Conservation (phyloP, 30 jellyfish, hydroid and myxozoan species). For the Hydractinia echinata region DNA sequence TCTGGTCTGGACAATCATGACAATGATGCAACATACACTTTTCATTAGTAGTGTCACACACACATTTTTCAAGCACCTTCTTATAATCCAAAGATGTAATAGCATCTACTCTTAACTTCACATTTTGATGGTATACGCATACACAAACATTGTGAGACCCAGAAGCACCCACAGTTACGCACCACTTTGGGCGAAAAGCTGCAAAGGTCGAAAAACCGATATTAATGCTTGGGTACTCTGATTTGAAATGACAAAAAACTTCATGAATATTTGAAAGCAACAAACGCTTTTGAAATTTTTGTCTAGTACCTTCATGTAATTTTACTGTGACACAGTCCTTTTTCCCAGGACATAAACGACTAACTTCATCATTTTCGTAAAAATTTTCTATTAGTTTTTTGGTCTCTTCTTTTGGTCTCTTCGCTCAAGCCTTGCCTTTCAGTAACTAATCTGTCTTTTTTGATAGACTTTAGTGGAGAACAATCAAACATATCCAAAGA, state of each 20-base stretch:
- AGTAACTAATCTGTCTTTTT: too few relatives aligned
- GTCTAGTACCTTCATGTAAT: neutral
- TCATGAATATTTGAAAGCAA: neutral
- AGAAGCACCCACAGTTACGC: neutral
- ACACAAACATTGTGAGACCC: neutral
- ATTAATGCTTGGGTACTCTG: too few relatives aligned
- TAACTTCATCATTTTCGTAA: conserved; percentile 3
- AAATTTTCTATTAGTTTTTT: neutral
- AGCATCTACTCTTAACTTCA: too few relatives aligned
- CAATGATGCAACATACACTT: too few relatives aligned
- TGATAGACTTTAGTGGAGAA: neutral
- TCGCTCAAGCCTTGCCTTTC: conserved; percentile 9
- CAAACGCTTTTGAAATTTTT: neutral
- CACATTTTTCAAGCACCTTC: too few relatives aligned
- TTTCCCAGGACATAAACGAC: conserved; percentile 6
- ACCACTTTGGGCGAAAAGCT: too few relatives aligned
- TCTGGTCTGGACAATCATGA: too few relatives aligned
- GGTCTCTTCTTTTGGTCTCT: too few relatives aligned
- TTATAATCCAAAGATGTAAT: too few relatives aligned
- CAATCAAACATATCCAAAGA: neutral
- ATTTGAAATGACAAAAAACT: too few relatives aligned
- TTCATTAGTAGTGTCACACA: too few relatives aligned
- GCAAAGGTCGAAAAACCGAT: too few relatives aligned
- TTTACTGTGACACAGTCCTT: neutral
- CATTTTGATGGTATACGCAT: neutral